Percentiles rank a stretch among this genome's conserved stretches.
These are phyloP conservation scores for Temnopleurus reevesii DNA, from an alignment of 53 echinoderm and acorn worm genomes.

Conservation along the genomic window DNA sequence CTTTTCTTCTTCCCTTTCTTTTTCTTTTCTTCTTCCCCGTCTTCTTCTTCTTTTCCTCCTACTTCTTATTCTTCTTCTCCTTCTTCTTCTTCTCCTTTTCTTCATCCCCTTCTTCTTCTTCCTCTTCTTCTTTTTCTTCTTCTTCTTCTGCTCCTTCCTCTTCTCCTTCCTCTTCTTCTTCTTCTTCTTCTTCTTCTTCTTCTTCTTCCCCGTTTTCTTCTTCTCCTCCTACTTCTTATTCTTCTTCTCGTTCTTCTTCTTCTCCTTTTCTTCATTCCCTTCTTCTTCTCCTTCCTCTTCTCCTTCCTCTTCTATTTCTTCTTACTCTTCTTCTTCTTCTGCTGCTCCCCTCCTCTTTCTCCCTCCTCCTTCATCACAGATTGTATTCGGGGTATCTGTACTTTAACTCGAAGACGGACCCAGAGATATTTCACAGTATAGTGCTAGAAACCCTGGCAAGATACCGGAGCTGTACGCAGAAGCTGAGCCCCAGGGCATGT, in stretches of 20 bases:
- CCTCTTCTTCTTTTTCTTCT: too few relatives aligned
- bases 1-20: not conserved
- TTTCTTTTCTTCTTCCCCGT: not conserved
- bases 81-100: not conserved
- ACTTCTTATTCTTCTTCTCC: too few relatives aligned
- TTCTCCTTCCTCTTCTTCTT: not conserved
- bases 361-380: not conserved
- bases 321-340: not conserved
- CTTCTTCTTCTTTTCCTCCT: too few relatives aligned
- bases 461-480: not conserved
- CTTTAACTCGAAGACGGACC: not conserved
- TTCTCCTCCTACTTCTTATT: not conserved
- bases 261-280: not conserved
- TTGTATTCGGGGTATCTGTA: constrained; percentile 5
- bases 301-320: not conserved
- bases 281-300: not conserved
- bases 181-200: not conserved
- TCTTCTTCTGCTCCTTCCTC: too few relatives aligned
- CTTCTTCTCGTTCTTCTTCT: not conserved
- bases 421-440: not conserved
- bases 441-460: not conserved
- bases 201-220: not conserved
- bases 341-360: not conserved
- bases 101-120: too few relatives aligned
- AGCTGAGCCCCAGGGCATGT: not conserved